Evolutionary conservation across 2,113 vertebrate species (phyloP).

Genomic region (Ammospiza caudacuta): DNA sequence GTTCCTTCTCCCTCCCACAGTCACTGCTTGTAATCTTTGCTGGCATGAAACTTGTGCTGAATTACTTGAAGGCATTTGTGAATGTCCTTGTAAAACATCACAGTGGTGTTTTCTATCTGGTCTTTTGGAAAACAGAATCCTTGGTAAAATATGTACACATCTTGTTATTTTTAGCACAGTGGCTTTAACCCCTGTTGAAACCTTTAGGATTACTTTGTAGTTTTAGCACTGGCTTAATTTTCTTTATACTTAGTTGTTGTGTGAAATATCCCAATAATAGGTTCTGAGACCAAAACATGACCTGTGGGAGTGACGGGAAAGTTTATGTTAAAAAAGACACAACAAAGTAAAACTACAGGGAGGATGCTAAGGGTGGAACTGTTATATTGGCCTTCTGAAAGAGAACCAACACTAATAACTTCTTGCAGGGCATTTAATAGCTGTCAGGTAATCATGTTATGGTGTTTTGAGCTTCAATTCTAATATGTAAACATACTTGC

Average conservation of each 20-base stretch:
- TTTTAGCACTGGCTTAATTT: slow-evolving; percentile 1
- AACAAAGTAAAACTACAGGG: slow-evolving; percentile 9
- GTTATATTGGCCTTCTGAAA: neutral
- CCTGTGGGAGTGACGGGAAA: neutral
- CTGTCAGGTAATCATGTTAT: neutral
- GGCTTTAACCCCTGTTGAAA: neutral
- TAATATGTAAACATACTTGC: slow-evolving; percentile 9
- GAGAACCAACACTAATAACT: neutral
- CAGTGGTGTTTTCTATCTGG: neutral
- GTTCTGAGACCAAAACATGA: neutral
- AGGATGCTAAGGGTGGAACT: slow-evolving; percentile 16
- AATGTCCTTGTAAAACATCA: neutral
- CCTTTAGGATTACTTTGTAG: neutral
- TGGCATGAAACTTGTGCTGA: neutral
- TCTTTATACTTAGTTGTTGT: neutral
- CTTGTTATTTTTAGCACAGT: slow-evolving; percentile 10
- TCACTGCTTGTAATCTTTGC: neutral
- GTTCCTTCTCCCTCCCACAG: neutral
- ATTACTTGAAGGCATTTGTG: neutral
- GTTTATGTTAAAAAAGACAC: slow-evolving; percentile 6
- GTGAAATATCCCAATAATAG: neutral
- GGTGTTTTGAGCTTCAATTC: slow-evolving; percentile 11
- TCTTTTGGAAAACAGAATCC: neutral
- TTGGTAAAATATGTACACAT: neutral
- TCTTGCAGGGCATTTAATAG: slow-evolving; percentile 11